phyloP scores from a whole-genome alignment of 2,797 vertebrate species.

The Cyclura pinguis region DNA sequence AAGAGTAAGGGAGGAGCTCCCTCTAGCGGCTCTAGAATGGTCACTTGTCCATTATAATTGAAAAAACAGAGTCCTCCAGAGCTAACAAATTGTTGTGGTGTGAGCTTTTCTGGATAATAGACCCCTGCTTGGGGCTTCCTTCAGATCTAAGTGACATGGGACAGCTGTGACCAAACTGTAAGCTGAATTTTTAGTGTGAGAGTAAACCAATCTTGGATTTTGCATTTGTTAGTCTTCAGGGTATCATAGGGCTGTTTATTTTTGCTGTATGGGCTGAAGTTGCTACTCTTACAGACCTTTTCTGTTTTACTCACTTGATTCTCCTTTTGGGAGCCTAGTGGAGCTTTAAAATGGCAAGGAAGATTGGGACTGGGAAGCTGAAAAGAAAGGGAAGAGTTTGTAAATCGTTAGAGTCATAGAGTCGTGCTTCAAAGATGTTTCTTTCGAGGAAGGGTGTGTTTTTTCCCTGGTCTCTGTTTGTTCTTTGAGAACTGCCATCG shows the following conservation, averaged over 20 bases:
- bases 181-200: background rate
- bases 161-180: background rate
- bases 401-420: background rate
- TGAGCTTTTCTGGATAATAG: background rate
- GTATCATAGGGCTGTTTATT: background rate
- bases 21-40: slow-evolving; percentile 5
- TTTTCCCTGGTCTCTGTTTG: background rate
- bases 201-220: background rate
- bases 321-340: background rate
- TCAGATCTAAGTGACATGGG: background rate
- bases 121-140: background rate
- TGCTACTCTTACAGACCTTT: background rate
- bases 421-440: background rate
- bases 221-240: background rate
- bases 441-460: too few species aligned
- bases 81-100: background rate
- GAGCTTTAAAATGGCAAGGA: background rate
- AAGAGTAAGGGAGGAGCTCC: background rate
- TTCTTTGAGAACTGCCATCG: background rate
- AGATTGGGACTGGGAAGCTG: too few species aligned
- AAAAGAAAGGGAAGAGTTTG: background rate
- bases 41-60: background rate
- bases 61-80: background rate
- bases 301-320: background rate
- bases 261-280: background rate